Evolutionary conservation across 2,888 invertebrate species (phyloP).

Genomic region (Leptopterna dolabrata): DNA sequence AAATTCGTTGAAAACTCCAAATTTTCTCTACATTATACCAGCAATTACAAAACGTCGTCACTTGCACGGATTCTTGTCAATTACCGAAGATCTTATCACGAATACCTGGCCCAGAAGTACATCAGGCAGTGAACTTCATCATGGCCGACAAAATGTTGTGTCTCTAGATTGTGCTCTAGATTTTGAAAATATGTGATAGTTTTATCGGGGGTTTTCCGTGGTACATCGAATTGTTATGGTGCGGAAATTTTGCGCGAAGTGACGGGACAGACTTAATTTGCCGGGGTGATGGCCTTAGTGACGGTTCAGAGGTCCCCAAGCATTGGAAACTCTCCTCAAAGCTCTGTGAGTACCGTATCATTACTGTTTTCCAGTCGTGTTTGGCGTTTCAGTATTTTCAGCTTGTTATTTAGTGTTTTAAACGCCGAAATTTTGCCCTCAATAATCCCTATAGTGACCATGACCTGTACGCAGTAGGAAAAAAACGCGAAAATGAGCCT

Average conservation of each 20-base stretch:
- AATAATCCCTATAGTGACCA: too few species aligned
- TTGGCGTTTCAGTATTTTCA: background rate
- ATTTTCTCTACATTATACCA: background rate
- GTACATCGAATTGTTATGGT: constrained; percentile 34
- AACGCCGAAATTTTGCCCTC: too few species aligned
- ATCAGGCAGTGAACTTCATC: constrained; percentile 40
- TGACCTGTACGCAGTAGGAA: background rate
- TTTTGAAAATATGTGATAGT: constrained; percentile 36
- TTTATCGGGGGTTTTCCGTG: background rate
- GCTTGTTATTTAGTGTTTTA: too few species aligned
- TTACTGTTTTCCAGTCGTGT: background rate
- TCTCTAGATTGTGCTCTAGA: constrained; percentile 26
- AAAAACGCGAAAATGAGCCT: background rate
- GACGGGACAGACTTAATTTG: constrained; percentile 12
- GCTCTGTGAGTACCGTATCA: constrained; percentile 69
- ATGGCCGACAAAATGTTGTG: constrained; percentile 54
- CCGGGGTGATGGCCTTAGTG: constrained; percentile 74
- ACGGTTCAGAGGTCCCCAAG: constrained; percentile 80
- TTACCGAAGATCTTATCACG: background rate
- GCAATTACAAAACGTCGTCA: background rate
- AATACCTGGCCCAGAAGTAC: background rate
- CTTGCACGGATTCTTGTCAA: background rate
- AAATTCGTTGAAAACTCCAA: background rate
- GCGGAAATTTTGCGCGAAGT: constrained; percentile 27
- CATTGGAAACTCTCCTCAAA: constrained; percentile 75